Base-by-base conservation (phyloP, 2,888 invertebrate genomes). In the Torymus aiolomorphi region DNA sequence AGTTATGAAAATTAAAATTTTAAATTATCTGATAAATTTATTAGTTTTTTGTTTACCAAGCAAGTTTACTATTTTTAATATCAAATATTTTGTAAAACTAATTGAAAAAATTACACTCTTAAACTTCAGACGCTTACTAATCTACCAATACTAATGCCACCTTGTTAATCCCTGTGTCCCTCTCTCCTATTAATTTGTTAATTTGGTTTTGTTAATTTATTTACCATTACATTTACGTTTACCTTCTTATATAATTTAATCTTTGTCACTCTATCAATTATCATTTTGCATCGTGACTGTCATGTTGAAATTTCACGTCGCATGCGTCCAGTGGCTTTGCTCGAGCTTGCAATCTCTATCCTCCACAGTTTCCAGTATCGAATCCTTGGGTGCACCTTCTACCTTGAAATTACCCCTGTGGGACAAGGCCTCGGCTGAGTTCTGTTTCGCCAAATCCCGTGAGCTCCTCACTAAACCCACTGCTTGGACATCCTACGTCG, bases 401-500 rank as follows among this genome's bases (percentile, higher is more conserved):
- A 91, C 91, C 0, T 82, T 91, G 63, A 90, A 93, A 82, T 91
- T 95, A 66, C 94, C 94, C 1, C 89, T 94, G 16, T 95, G 94
- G 92, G 95, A 95, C 88, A 94, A 94, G 88, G 94, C 94, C n/a
- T 94, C 94, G 13, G 94, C 94, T 0, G 95, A 95, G 88, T 94
- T 94, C 87, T 94, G 94, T 87, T 95, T 95, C 86, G 94, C 94
- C 56, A 94, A 94, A 86, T 95, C 95, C 0, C 93, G 94, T 5
- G 94, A 95, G 87, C 90, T 95, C 14, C 89, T 95, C 2, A 93
- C 93, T 56, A 93, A 94, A 70, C 94, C 94, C 0, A 89, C 86
- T 59, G 88, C 88, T 4, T 90, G 90, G 90, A 86, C 89, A 0
- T 88, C 88, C 0, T 90, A 90, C 80, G 87, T 89, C 83, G 89